Evolutionary conservation across 1,140 invertebrate species (phyloP).

Genomic region (Potamilus streckersoni): DNA sequence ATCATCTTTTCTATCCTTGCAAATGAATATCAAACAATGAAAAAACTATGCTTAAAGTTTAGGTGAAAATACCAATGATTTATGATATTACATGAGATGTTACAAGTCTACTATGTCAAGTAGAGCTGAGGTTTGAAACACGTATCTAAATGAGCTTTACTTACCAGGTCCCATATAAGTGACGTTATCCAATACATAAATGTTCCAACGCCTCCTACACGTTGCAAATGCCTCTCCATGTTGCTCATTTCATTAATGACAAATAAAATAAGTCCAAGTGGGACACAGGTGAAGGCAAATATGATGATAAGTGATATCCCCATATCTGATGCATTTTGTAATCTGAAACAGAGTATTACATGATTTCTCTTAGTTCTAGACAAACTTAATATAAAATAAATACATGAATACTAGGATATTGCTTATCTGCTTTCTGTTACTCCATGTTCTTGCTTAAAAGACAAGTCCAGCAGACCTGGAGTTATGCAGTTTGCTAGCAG

Average conservation of each 20-base stretch:
- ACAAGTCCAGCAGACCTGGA: too few species aligned
- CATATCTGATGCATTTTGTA: constrained; percentile 66
- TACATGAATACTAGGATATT: background rate
- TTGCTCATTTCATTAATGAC: constrained; percentile 55
- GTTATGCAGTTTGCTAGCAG: too few species aligned
- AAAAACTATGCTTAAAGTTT: too few species aligned
- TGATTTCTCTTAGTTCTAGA: background rate
- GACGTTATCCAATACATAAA: constrained; percentile 63
- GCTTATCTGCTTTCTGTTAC: too few species aligned
- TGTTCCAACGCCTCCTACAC: constrained; percentile 57
- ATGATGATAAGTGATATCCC: constrained; percentile 70
- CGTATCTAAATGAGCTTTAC: constrained; percentile 35
- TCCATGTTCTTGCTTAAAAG: too few species aligned
- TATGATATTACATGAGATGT: too few species aligned
- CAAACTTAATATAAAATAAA: background rate
- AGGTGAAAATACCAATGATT: too few species aligned
- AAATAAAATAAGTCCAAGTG: constrained; percentile 59
- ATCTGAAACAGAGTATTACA: constrained; percentile 38
- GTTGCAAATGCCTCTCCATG: constrained; percentile 63
- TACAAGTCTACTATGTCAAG: too few species aligned
- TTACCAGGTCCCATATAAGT: constrained; percentile 66
- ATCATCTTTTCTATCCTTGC: too few species aligned
- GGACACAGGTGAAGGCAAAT: constrained; percentile 64
- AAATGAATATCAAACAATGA: too few species aligned
- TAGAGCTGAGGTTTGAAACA: too few species aligned